Conservation (phyloP, 2,797 vertebrate genomes). For the Alcedo atthis region DNA sequence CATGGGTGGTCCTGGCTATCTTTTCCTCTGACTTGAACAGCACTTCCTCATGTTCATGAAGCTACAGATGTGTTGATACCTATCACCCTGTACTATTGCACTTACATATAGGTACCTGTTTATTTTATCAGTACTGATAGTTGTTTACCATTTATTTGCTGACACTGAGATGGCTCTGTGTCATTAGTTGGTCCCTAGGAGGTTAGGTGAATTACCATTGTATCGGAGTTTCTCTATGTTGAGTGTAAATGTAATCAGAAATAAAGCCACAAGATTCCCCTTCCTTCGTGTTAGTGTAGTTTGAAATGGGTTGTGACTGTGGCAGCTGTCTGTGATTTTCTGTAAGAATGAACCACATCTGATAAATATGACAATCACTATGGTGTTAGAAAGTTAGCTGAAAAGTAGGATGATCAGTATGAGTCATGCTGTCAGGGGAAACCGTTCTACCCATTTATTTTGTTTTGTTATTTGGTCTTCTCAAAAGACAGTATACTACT, state of each 20-base stretch:
- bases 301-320: slow-evolving; percentile 58
- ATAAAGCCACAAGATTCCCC: slow-evolving; percentile 27
- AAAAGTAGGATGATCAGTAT: slow-evolving; percentile 57
- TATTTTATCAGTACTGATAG: not conserved
- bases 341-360: slow-evolving; percentile 65
- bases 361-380: slow-evolving; percentile 55
- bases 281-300: slow-evolving; percentile 33
- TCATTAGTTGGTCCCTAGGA: not conserved
- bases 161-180: not conserved
- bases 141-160: not conserved
- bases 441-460: slow-evolving; percentile 47
- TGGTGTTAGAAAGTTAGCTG: slow-evolving; percentile 58
- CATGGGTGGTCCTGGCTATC: not conserved
- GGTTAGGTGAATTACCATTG: not conserved
- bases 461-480: slow-evolving; percentile 51
- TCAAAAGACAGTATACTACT: slow-evolving; percentile 29
- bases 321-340: slow-evolving; percentile 69
- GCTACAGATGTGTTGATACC: not conserved
- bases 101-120: not conserved
- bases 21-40: not conserved
- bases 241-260: slow-evolving; percentile 25
- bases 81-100: not conserved
- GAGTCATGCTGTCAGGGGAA: slow-evolving; percentile 68
- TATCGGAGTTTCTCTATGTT: slow-evolving; percentile 39
- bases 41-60: not conserved